A percentile compares a stretch with the other conserved stretches of the same genome.
These are phyloP conservation scores for Habroteleia sp. DNA, from an alignment of 2,888 invertebrate genomes.

Conservation along the genomic window DNA sequence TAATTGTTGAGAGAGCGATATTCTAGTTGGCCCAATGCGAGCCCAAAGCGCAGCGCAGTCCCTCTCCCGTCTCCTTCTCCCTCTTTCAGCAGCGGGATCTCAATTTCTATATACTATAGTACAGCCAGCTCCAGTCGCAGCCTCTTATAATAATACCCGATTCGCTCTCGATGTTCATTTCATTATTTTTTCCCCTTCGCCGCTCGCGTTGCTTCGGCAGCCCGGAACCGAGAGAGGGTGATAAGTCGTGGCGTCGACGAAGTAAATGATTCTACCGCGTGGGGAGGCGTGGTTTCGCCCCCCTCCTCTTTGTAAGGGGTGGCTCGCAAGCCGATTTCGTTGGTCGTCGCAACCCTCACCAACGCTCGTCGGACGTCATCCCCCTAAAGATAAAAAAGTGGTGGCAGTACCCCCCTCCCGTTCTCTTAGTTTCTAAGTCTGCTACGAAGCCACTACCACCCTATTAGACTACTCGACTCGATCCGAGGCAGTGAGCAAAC, in stretches of 20 bases:
- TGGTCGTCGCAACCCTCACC: conserved; percentile 72
- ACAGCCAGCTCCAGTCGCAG: conserved; percentile 69
- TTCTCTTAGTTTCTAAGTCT: conserved; percentile 3
- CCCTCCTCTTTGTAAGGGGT: conserved; percentile 66
- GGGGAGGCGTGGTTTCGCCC: conserved; percentile 75
- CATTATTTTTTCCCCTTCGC: conserved; percentile 77
- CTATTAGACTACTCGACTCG: conserved; percentile 56
- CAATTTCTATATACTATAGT: conserved; percentile 73
- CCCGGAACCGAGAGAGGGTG: conserved; percentile 74
- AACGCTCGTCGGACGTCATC: conserved; percentile 60
- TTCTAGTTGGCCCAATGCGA: conserved; percentile 58
- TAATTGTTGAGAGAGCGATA: conserved; percentile 70
- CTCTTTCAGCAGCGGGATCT: conserved; percentile 62
- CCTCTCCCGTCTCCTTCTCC: conserved; percentile 1
- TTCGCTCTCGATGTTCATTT: conserved; percentile 80
- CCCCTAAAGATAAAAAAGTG: conserved; percentile 67
- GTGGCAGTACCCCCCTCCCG: conserved; percentile 64
- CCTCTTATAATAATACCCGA: conserved; percentile 80
- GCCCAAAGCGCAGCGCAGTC: conserved; percentile 37
- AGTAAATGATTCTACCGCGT: conserved; percentile 73
- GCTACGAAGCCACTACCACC: conserved; percentile 42
- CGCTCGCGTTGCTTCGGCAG: conserved; percentile 51
- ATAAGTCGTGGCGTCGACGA: conserved; percentile 80
- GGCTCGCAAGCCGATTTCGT: conserved; percentile 70
- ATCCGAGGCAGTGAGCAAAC: conserved; percentile 44